A percentile compares a stretch with the other conserved stretches of the same genome.
Evolutionary conservation across 2,113 vertebrate genomes (phyloP).

Genomic region (Cnemophilus loriae): DNA sequence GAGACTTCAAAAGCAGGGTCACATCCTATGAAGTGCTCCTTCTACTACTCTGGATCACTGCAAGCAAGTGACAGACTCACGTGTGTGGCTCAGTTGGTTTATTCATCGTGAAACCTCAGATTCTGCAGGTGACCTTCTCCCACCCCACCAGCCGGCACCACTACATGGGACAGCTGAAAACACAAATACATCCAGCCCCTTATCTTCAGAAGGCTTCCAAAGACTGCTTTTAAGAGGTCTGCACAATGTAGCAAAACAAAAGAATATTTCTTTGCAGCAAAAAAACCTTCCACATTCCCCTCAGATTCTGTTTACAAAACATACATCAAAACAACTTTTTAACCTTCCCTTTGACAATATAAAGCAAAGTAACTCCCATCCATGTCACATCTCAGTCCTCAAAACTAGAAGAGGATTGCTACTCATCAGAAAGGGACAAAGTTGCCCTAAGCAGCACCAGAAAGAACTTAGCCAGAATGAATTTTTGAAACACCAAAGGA

Average conservation of each 20-base stretch:
- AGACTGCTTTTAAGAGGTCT: neutral
- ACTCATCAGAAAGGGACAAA: neutral
- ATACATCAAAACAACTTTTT: neutral
- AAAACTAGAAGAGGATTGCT: neutral
- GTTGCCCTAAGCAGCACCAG: neutral
- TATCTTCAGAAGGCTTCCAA: neutral
- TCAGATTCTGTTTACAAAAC: neutral
- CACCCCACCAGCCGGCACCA: neutral
- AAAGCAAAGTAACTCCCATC: neutral
- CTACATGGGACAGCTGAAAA: neutral
- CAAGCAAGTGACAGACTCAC: neutral
- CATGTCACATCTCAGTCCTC: neutral
- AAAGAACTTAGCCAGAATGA: neutral
- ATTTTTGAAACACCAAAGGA: neutral
- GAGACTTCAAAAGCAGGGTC: neutral
- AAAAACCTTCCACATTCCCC: neutral
- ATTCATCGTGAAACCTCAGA: neutral
- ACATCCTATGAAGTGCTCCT: neutral
- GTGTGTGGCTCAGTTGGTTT: neutral
- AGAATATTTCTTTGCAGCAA: neutral
- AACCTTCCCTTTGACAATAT: neutral
- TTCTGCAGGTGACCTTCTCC: neutral
- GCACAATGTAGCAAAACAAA: neutral
- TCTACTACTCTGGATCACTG: neutral
- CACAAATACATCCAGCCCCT: neutral